A percentile compares a stretch with the other conserved stretches of the same genome.
phyloP scores from a whole-genome alignment of 2,797 vertebrate species.

The Pempheris klunzingeri region DNA sequence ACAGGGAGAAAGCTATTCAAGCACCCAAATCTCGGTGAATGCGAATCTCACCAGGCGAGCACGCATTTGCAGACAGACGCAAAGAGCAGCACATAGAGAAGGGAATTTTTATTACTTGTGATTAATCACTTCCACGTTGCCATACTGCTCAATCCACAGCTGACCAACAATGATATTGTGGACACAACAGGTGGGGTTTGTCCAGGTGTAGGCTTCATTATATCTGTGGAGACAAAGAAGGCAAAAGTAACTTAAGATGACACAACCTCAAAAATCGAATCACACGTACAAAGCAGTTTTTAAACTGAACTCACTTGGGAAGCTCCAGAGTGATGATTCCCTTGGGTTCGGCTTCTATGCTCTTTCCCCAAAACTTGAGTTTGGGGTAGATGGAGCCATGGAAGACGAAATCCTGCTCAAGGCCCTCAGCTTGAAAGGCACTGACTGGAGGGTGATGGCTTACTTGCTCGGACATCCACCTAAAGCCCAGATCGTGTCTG shows the following conservation, averaged over 20 bases:
- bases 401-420: slow-evolving; percentile 94
- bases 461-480: slow-evolving; percentile 97
- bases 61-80: slow-evolving; percentile 10
- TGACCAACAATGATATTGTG: slow-evolving; percentile 99
- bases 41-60: slow-evolving; percentile 2
- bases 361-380: slow-evolving; percentile 99
- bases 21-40: slow-evolving; percentile 7
- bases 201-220: slow-evolving; percentile 97
- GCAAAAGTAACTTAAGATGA: background rate
- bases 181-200: slow-evolving; percentile 97
- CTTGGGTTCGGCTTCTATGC: slow-evolving; percentile 97
- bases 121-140: slow-evolving; percentile 96
- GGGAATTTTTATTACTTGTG: slow-evolving; percentile 89
- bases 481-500: slow-evolving; percentile 97
- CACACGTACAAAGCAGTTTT: background rate
- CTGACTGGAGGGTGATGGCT: slow-evolving; percentile 99
- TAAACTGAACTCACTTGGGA: slow-evolving; percentile 89
- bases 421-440: slow-evolving; percentile 96
- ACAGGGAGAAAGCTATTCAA: slow-evolving; percentile 10
- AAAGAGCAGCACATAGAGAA: background rate
- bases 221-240: slow-evolving; percentile 83
- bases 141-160: slow-evolving; percentile 99
- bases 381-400: slow-evolving; percentile 98
- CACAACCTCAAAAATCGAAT: background rate
- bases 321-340: slow-evolving; percentile 97